Conservation (phyloP, 2,888 invertebrate genomes). For the Heliconius aoede region DNA sequence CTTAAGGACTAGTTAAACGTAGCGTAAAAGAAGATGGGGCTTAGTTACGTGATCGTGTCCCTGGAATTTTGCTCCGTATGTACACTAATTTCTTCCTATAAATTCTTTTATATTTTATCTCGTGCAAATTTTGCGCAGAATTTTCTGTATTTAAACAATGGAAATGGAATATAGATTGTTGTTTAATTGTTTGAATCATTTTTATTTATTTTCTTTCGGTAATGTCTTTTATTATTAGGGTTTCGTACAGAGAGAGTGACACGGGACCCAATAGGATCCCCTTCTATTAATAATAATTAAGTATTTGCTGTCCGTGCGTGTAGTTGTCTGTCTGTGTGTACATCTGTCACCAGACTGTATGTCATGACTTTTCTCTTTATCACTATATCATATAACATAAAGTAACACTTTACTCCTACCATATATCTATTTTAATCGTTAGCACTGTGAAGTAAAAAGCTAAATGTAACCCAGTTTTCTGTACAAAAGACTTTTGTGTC, state of each 20-base stretch:
- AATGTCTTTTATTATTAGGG: not conserved
- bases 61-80: slow-evolving; percentile 24
- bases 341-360: no score
- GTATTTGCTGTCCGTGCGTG: no score
- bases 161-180: not conserved
- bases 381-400: not conserved
- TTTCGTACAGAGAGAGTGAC: no score
- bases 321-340: no score
- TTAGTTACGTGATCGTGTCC: slow-evolving; percentile 30
- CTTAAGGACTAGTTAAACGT: slow-evolving; percentile 30
- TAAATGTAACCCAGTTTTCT: slow-evolving; percentile 43
- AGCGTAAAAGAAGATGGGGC: slow-evolving; percentile 16
- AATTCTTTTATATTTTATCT: slow-evolving; percentile 12
- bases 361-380: not conserved
- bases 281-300: no score
- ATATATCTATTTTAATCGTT: slow-evolving; percentile 34
- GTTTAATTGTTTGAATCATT: not conserved
- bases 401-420: not conserved
- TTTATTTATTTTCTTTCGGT: not conserved
- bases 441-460: slow-evolving; percentile 19
- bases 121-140: not conserved
- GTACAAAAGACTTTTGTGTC: slow-evolving; percentile 43
- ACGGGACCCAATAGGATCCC: no score
- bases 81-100: slow-evolving; percentile 23
- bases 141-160: not conserved